Percentiles rank a stretch among this genome's conserved stretches.
phyloP scores from a whole-genome alignment of 2,113 vertebrate species.

The Chaenocephalus aceratus region DNA sequence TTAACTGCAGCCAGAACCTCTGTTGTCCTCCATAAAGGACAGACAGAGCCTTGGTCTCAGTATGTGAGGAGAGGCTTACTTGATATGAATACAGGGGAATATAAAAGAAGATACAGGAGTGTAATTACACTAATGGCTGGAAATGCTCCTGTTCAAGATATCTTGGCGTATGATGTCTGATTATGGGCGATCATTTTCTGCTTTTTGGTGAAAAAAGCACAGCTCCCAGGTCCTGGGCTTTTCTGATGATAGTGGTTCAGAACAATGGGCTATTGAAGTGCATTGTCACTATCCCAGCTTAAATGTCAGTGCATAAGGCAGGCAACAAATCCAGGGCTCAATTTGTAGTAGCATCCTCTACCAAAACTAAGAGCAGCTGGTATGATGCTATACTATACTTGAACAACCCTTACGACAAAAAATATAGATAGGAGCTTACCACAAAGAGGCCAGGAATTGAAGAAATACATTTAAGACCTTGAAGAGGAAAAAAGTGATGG shows the following conservation, averaged over 20 bases:
- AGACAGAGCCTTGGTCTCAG: conserved; percentile 45
- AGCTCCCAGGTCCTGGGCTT: conserved; percentile 67
- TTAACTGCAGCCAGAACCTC: conserved; percentile 58
- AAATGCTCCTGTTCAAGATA: conserved; percentile 81
- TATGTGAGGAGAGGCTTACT: conserved; percentile 65
- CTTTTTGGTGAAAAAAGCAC: conserved; percentile 76
- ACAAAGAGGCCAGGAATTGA: neutral
- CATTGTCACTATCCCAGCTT: conserved; percentile 74
- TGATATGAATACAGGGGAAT: conserved; percentile 76
- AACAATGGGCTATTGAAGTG: conserved; percentile 84
- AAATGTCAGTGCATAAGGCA: conserved; percentile 71
- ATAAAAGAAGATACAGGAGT: conserved; percentile 74
- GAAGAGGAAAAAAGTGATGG: neutral
- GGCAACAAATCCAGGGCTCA: conserved; percentile 60
- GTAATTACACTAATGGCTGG: conserved; percentile 84
- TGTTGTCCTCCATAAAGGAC: conserved; percentile 58
- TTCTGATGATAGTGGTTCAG: conserved; percentile 80
- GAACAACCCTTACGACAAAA: neutral
- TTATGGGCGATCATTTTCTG: conserved; percentile 83
- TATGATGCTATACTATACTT: conserved; percentile 27
- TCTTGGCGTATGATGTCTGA: conserved; percentile 77
- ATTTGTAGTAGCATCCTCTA: conserved; percentile 44
- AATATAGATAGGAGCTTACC: neutral
- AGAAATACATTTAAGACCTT: neutral
- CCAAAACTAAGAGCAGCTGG: conserved; percentile 45